These are phyloP conservation scores for Dynastes grantii DNA, from an alignment of 2,888 invertebrate species.

Conservation along the genomic window DNA sequence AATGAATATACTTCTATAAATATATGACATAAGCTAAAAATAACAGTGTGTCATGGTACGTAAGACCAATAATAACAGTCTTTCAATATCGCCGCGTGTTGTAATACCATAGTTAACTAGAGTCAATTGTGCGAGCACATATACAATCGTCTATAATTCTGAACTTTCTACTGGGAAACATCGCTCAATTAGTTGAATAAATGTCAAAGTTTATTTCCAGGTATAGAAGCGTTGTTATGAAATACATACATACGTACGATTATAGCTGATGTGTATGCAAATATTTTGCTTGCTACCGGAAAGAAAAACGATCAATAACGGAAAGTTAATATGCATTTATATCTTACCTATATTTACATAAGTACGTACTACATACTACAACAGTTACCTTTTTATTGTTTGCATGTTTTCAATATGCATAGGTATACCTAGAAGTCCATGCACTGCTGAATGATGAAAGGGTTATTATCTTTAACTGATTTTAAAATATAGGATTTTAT, in stretches of 20 bases:
- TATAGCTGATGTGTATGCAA: background rate
- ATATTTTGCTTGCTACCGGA: too few relatives aligned
- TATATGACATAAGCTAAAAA: constrained; percentile 10
- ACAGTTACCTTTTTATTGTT: too few relatives aligned
- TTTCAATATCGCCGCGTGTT: background rate
- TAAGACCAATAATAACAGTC: constrained; percentile 18
- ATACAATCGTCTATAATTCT: background rate
- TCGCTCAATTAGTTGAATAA: constrained; percentile 4
- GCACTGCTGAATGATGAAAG: too few relatives aligned
- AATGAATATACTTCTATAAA: background rate
- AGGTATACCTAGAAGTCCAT: too few relatives aligned
- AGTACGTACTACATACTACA: too few relatives aligned
- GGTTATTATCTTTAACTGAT: too few relatives aligned
- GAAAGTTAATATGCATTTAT: too few relatives aligned
- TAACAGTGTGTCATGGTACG: constrained; percentile 17
- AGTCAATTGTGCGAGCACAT: constrained; percentile 5
- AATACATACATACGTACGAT: background rate
- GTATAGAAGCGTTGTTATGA: background rate
- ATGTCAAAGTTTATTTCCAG: background rate
- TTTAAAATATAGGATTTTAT: too few relatives aligned
- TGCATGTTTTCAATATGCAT: too few relatives aligned
- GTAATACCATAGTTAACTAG: background rate
- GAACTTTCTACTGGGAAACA: constrained; percentile 16
- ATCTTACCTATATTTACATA: too few relatives aligned
- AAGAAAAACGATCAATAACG: too few relatives aligned